These are phyloP conservation scores for Gymnocephalus cernua DNA, from an alignment of 2,113 vertebrate genomes.

Conservation along the genomic window DNA sequence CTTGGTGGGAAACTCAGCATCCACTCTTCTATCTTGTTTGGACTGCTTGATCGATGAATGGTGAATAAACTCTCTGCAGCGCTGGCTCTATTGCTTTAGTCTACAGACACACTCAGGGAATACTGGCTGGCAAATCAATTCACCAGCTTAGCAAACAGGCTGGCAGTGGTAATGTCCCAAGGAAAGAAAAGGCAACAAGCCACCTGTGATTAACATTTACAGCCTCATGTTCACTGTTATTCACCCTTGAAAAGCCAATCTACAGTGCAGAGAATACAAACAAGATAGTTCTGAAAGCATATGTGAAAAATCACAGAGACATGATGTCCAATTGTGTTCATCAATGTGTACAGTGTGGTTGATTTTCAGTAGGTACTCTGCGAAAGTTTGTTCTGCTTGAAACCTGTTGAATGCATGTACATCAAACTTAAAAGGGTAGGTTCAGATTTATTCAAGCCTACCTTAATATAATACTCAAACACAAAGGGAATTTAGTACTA, in stretches of 20 bases:
- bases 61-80: constrained; percentile 72
- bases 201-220: constrained; percentile 15
- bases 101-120: constrained; percentile 68
- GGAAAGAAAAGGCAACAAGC: not conserved
- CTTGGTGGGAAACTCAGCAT: constrained; percentile 64
- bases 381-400: not conserved
- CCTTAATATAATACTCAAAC: no score
- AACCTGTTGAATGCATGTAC: not conserved
- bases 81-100: constrained; percentile 64
- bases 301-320: not conserved
- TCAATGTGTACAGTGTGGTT: no score
- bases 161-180: not conserved
- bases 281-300: not conserved
- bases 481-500: no score
- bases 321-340: not conserved
- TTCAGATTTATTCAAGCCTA: no score
- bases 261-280: rapidly evolving
- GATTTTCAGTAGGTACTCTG: no score
- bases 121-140: constrained; percentile 63
- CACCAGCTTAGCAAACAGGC: constrained; percentile 54
- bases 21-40: constrained; percentile 61
- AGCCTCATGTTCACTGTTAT: not conserved
- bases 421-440: no score
- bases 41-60: constrained; percentile 79
- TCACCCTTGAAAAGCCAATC: not conserved